Percentiles rank a stretch among this genome's conserved stretches.
phyloP scores from a whole-genome alignment of 2,113 vertebrate genomes.

The Terrapene triunguis region DNA sequence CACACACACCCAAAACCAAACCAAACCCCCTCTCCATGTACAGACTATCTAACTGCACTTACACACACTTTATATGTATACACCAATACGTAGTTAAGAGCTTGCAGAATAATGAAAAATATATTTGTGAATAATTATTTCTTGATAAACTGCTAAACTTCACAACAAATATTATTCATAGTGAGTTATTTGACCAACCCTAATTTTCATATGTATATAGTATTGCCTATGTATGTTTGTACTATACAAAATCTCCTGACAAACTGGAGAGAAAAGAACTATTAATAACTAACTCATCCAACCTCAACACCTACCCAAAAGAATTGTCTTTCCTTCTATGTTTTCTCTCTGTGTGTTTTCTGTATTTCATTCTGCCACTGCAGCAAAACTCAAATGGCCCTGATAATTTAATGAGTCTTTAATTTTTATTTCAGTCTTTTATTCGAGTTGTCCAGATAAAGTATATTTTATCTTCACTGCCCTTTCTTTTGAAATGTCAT shows the following conservation, averaged over 20 bases:
- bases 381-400: not conserved
- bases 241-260: not conserved
- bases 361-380: slow-evolving; percentile 12
- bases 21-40: not conserved
- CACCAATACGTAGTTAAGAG: not conserved
- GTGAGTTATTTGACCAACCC: not conserved
- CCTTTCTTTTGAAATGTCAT: not conserved
- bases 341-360: not conserved
- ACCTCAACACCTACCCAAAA: not conserved
- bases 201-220: not conserved
- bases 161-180: not conserved
- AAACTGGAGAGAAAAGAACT: not conserved
- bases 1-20: too few relatives aligned
- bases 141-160: not conserved
- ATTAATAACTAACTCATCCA: not conserved
- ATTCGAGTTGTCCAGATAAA: slow-evolving; percentile 45
- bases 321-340: not conserved
- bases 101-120: not conserved
- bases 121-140: not conserved
- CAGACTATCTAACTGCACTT: not conserved
- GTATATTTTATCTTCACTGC: slow-evolving; percentile 20
- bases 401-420: slow-evolving; percentile 37
- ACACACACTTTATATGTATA: not conserved
- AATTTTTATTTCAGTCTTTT: slow-evolving; percentile 42
- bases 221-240: not conserved